Percentiles rank a stretch among this genome's conserved stretches.
Conservation (phyloP, 2,888 invertebrate species). For the Philereme vetulata region DNA sequence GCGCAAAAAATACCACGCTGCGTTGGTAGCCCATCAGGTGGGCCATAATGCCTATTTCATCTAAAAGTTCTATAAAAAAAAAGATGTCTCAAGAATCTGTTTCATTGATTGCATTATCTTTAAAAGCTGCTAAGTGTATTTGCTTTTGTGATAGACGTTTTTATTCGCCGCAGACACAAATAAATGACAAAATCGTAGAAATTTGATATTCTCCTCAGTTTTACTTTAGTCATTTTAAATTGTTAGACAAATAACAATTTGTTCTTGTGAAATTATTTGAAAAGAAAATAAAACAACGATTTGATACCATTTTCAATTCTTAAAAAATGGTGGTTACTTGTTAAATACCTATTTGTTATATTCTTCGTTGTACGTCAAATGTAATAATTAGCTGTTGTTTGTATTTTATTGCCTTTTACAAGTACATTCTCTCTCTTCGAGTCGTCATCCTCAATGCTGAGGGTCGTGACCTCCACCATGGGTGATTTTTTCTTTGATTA, state of each 20-base stretch:
- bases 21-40: no score
- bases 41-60: no score
- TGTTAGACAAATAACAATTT: constrained; percentile 12
- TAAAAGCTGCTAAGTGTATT: neutral
- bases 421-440: neutral
- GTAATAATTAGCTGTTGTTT: neutral
- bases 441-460: neutral
- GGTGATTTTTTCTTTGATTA: no score
- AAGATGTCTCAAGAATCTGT: neutral
- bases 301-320: neutral
- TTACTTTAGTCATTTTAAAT: constrained; percentile 10
- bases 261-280: neutral
- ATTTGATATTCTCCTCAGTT: constrained; percentile 11
- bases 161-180: constrained; percentile 6
- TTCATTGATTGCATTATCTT: neutral
- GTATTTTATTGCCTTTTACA: neutral
- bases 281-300: neutral
- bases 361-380: neutral
- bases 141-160: constrained; percentile 2
- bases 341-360: no score
- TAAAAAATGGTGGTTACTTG: no score
- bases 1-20: no score
- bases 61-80: no score
- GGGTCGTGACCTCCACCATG: no score
- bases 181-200: constrained; percentile 9